Base-by-base conservation (phyloP, 2,113 vertebrate genomes). In the Solea solea region DNA sequence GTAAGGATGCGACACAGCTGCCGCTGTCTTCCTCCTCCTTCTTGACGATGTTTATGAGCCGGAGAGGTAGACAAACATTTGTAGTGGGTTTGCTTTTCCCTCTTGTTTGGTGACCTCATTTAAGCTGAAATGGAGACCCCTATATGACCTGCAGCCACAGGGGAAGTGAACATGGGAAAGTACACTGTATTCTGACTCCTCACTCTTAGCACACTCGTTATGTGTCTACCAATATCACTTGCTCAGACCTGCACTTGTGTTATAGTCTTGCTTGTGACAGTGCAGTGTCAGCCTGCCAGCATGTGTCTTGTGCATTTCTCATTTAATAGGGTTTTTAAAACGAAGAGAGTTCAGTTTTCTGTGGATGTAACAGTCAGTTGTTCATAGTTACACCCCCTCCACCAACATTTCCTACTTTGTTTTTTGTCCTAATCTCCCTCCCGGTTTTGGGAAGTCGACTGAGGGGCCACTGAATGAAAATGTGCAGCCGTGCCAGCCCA, bases 51-150 rank as follows among this genome's bases (percentile, higher is more conserved):
- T 72, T 41, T 52, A 50, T 12, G 64, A 74, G 63, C 54, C 63
- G 1, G 46, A 82, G 64, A 71, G 61, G 69, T 78, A 72, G 74
- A 69, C 81, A 88, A 86, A 83, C 81, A 62, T 88, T 85, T 81
- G 71, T 69, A 49, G 69, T 79, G 63, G 81, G 66, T 81, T 84
- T 83, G 70, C 72, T 65, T 85, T 79, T 69, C 34, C 80, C 51
- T 72, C 76, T 81, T 72, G 82, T 86, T 87, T 82, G 78, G 73
- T 86, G 89, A 90, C 88, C 87, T 91, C 65, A 86, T 91, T 91
- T 64, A 54, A 28, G 62, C 69, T 90, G 90, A 89, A 91, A 90
- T 72, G 9, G 86, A 93, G 88, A 90, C 85, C 88, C 83, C 63
- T 63, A 7, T 45, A 65, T 89, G 77, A 90, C 88, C 91, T 51